A percentile compares a stretch with the other conserved stretches of the same genome.
Conservation (phyloP, 2,797 vertebrate species). For the Enteromius afrohamiltoni region DNA sequence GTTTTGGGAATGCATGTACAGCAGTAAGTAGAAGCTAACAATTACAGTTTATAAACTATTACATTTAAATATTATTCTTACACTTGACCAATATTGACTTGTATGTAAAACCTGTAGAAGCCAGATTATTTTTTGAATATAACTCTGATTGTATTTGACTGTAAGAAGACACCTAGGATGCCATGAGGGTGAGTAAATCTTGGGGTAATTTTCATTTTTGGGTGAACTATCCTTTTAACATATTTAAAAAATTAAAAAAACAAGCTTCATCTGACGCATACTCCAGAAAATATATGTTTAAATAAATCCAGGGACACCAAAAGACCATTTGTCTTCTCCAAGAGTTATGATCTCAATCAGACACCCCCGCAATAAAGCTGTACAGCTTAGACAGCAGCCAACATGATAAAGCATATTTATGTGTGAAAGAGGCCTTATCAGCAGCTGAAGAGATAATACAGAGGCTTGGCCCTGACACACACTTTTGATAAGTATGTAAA, state of each 20-base stretch:
- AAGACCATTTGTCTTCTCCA: neutral
- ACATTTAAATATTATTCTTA: too few species aligned
- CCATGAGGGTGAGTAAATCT: neutral
- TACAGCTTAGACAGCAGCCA: neutral
- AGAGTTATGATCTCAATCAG: neutral
- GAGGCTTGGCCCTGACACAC: conserved; percentile 9
- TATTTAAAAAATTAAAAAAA: neutral
- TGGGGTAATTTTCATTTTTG: neutral
- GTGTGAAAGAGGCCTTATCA: conserved; percentile 25
- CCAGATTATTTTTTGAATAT: too few species aligned
- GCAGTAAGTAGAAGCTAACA: too few species aligned
- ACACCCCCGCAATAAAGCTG: conserved; percentile 11
- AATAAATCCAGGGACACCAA: neutral
- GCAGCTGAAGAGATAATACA: conserved; percentile 11
- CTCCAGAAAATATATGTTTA: neutral
- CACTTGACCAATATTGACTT: too few species aligned
- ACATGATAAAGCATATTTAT: conserved; percentile 5
- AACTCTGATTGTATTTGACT: too few species aligned
- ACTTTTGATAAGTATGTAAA: conserved; percentile 37
- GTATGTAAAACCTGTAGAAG: too few species aligned
- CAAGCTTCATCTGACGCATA: conserved; percentile 3
- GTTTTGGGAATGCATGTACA: too few species aligned
- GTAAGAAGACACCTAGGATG: too few species aligned
- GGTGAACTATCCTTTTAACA: neutral
- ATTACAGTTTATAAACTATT: too few species aligned